Base-by-base conservation (phyloP, 2,113 vertebrate species). In the Melanocharis versteri region DNA sequence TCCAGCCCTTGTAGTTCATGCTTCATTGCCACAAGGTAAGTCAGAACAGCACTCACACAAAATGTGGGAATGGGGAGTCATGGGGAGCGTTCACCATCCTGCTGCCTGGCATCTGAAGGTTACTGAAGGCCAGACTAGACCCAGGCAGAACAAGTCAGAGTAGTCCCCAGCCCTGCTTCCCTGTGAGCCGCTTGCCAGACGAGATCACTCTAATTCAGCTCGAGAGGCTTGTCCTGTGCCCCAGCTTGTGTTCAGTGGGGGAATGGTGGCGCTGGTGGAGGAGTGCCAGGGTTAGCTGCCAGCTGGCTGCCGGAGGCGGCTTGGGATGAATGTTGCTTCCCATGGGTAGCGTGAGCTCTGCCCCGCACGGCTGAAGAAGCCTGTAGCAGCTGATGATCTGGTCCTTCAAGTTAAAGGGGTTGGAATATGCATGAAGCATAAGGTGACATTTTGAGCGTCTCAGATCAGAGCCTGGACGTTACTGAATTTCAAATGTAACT, bases 401-500 rank as follows among this genome's bases (percentile, higher is more conserved):
- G 78, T 94, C 91, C 91, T 94, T 89, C 80, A 21, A 91, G 76
- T 92, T 95, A 78, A 81, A 90, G 91, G 79, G 68, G 21, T 8
- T 92, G 90, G 94, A 95, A 94, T 90, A 90, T 95, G 64, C 69
- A 94, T 87, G 72, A 93, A 83, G 65, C 84, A 54, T 91, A 84
- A 92, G 88, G 93, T 95, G 93, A 94, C 93, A 93, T 96, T 92
- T 93, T 87, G 93, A 96, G 86, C 19, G 21, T 60, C 83, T 95
- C 79, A 78, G 72, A 96, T 93, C 71, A 90, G 83, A 96, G 57
- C 65, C 44, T 4, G 68, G 92, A 92, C 23, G 13, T 78, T 94
- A 45, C 68, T 88, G 76, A 90, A 96, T 95, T 77, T 75, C 81
- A 95, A 96, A 92, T 68, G 72, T 68, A 94, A 90, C 80, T 94